Evolutionary conservation across 2,797 vertebrate species (phyloP).

Genomic region (Caiman crocodilus): DNA sequence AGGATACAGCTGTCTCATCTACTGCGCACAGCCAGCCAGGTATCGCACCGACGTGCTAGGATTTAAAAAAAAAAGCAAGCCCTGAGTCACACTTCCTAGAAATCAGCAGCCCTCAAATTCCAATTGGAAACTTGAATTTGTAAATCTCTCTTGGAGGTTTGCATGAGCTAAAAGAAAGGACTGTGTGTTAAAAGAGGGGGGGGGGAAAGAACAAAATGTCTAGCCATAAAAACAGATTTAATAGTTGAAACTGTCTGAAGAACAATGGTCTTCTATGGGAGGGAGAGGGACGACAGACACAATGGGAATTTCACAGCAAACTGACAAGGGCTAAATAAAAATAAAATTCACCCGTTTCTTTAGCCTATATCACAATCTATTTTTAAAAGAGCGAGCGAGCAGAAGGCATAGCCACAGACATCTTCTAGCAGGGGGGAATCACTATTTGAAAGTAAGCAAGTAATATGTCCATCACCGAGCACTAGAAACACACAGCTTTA

Average conservation of each 20-base stretch:
- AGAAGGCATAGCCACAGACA: neutral
- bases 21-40: conserved; percentile 55
- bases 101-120: conserved; percentile 56
- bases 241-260: neutral
- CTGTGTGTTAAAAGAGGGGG: neutral
- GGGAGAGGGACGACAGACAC: neutral
- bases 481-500: neutral
- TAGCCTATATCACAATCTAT: neutral
- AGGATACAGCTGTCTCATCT: conserved; percentile 37
- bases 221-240: neutral
- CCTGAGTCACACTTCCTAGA: conserved; percentile 47
- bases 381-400: neutral
- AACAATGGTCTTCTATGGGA: neutral
- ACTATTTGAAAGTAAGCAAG: neutral
- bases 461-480: too few relatives aligned
- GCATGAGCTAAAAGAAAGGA: neutral
- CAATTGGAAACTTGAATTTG: conserved; percentile 46
- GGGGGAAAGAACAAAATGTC: neutral
- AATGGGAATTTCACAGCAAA: neutral
- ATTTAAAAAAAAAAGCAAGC: conserved; percentile 27
- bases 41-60: conserved; percentile 47
- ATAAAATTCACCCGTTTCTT: neutral
- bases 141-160: conserved; percentile 1
- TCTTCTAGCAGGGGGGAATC: neutral
- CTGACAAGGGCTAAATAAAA: neutral